phyloP scores from a whole-genome alignment of 64 coral and sea anemone species.

The Porites australiensis region DNA sequence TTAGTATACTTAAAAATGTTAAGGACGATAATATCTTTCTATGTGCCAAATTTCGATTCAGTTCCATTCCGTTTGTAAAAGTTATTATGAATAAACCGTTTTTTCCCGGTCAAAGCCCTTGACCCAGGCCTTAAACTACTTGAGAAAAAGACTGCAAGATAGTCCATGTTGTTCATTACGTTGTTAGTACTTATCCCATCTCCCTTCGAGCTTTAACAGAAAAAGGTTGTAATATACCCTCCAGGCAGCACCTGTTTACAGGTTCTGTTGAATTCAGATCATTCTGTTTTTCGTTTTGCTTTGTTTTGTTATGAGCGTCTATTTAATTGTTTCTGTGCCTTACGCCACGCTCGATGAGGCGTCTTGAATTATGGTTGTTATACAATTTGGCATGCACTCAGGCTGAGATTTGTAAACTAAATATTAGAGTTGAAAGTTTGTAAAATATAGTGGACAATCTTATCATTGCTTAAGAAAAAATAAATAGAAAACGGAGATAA shows the following conservation, averaged over 20 bases:
- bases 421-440: not conserved
- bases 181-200: too few species aligned
- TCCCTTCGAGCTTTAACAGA: not conserved
- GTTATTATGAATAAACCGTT: not conserved
- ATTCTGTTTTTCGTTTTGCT: not conserved
- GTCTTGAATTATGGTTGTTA: not conserved
- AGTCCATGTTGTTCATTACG: not conserved
- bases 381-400: not conserved
- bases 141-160: not conserved
- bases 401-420: not conserved
- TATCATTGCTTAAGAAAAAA: too few species aligned
- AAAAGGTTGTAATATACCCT: too few species aligned
- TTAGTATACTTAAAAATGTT: too few species aligned
- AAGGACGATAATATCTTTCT: too few species aligned
- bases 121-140: not conserved
- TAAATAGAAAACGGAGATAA: too few species aligned
- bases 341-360: not conserved
- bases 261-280: conserved; percentile 4
- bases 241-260: not conserved
- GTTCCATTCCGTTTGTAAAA: not conserved
- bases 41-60: too few species aligned
- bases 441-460: too few species aligned
- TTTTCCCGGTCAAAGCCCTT: not conserved
- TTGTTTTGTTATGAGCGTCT: not conserved
- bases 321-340: not conserved